Percentiles rank a stretch among this genome's conserved stretches.
Conservation (phyloP, 2,113 vertebrate genomes). For the Mobula hypostoma region DNA sequence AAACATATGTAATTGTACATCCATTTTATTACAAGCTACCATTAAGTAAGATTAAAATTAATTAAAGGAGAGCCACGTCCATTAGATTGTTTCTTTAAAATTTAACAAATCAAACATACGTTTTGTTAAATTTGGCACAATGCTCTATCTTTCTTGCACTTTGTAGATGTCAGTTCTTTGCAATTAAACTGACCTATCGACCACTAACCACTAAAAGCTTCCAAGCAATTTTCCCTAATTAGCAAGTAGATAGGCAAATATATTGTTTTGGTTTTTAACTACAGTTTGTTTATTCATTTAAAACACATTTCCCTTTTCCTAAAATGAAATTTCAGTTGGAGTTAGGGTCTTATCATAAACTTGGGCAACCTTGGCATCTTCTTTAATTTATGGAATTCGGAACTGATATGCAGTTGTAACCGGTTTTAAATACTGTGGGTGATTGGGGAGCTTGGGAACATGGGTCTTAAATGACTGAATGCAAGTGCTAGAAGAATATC, state of each 20-base stretch:
- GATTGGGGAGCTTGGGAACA: not conserved
- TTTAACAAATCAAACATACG: constrained; percentile 24
- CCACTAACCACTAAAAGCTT: not conserved
- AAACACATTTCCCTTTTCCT: not conserved
- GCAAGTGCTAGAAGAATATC: constrained; percentile 95
- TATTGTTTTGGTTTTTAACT: not conserved
- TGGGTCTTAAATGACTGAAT: constrained; percentile 61
- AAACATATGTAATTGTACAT: constrained; percentile 38
- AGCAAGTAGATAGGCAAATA: not conserved
- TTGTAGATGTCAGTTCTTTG: not conserved
- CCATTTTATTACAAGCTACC: constrained; percentile 37
- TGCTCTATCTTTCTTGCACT: not conserved
- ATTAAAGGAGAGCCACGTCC: constrained; percentile 27
- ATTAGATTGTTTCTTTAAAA: constrained; percentile 35
- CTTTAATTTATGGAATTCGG: not conserved
- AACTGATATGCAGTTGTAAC: not conserved
- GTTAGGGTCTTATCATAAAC: not conserved
- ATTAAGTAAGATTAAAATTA: constrained; percentile 37
- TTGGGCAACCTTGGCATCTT: not conserved
- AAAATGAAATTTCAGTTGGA: not conserved
- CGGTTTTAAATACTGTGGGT: not conserved
- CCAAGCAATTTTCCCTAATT: not conserved
- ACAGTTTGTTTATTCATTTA: not conserved
- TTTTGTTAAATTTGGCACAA: constrained; percentile 26
- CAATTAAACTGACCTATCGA: not conserved